A percentile compares a stretch with the other conserved stretches of the same genome.
Evolutionary conservation across 2,797 vertebrate species (phyloP).

Genomic region (Helarctos malayanus): DNA sequence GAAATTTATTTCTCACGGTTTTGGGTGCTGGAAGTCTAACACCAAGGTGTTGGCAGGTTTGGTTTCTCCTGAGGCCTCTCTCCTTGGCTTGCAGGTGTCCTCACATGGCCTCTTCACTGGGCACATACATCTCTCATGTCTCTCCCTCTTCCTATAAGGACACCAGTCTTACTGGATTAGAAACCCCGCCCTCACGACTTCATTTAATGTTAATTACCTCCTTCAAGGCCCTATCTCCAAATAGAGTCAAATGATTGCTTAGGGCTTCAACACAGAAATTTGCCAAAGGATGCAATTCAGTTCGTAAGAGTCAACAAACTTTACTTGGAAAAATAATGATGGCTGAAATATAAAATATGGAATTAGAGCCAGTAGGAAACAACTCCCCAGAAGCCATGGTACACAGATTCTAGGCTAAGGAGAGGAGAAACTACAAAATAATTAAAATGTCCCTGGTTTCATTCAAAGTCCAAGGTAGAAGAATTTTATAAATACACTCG

Average conservation of each 20-base stretch:
- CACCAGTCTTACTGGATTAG: neutral
- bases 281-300: neutral
- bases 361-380: constrained; percentile 16
- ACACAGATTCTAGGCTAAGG: neutral
- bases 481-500: constrained; percentile 54
- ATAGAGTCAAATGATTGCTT: constrained; percentile 35
- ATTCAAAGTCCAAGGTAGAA: constrained; percentile 33
- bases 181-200: neutral
- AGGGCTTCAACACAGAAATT: neutral
- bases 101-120: neutral
- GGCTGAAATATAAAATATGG: constrained; percentile 24
- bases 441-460: constrained; percentile 30
- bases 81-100: neutral
- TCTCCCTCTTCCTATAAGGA: neutral
- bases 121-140: neutral
- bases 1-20: neutral
- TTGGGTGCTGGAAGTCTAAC: neutral
- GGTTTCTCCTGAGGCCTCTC: neutral
- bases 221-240: neutral
- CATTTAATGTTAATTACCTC: constrained; percentile 38
- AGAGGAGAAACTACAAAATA: constrained; percentile 4
- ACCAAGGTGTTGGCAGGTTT: neutral
- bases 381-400: neutral
- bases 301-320: constrained; percentile 11
- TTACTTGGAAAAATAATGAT: constrained; percentile 51